Conservation (phyloP, 2,797 vertebrate species). For the Pteropus rufus region DNA sequence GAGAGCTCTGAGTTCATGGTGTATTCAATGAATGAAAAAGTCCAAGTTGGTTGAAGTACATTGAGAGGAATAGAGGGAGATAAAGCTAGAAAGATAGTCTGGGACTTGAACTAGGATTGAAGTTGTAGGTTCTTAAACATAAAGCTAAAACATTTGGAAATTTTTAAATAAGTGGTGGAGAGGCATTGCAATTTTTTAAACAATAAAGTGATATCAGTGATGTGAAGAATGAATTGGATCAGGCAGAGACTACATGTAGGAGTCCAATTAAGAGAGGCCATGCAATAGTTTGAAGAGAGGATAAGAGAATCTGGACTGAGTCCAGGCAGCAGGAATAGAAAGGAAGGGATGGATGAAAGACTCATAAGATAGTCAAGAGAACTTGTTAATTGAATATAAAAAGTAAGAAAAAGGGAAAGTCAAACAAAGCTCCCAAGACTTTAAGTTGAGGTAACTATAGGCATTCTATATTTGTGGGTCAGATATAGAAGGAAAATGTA, state of each 20-base stretch:
- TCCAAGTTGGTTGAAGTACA: neutral
- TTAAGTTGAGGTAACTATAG: neutral
- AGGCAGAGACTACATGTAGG: neutral
- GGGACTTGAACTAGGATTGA: neutral
- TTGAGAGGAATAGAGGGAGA: neutral
- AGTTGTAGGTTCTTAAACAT: neutral
- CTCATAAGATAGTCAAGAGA: neutral
- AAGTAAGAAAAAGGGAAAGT: conserved; percentile 20
- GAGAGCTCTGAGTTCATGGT: neutral
- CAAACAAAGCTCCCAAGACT: neutral
- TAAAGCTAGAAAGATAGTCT: neutral
- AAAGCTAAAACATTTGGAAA: neutral
- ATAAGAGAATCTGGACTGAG: neutral
- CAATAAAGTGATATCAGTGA: neutral
- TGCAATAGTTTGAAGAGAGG: neutral
- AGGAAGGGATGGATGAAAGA: neutral
- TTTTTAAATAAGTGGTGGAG: neutral
- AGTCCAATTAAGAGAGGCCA: neutral
- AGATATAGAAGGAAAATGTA: neutral
- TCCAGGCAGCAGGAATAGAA: neutral
- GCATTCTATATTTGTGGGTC: neutral
- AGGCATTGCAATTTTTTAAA: neutral
- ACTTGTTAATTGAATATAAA: neutral
- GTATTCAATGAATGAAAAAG: neutral
- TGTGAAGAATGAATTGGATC: neutral